Evolutionary conservation across 2,113 vertebrate genomes (phyloP), one percentile per base, ranked within the genome.

Genomic region (Myrmophylax atrothorax): DNA sequence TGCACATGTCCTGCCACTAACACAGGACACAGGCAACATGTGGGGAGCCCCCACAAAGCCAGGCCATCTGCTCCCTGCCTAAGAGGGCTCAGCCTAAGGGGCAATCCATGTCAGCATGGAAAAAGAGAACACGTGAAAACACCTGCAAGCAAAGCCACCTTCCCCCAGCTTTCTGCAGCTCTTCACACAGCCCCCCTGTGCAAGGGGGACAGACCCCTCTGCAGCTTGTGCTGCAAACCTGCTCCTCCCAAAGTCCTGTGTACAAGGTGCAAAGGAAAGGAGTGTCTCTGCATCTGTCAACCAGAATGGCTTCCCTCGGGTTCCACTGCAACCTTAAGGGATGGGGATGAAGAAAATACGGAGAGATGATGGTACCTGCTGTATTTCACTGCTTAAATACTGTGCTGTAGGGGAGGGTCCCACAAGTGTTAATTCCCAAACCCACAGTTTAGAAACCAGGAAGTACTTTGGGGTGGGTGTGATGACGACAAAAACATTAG

Each of bases 61-160:
- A 59, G 50, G 31, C 94, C 96, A 96, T 53, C 95, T 97, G 96
- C 84, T 94, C 37, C 33, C 49, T 12, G 77, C 50, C 59, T 68
- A 35, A 95, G 84, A 91, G 85, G 35, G 70, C 64, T 94, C 93
- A 90, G 82, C 29, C 1, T 44, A 63, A 50, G 66, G 26, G 25
- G 31, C 47, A 40, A 46, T 1, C 19, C 69, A 44, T n/a, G 12
- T 74, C 75, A 90, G 69, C 12, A 6, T 42, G 13, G 40, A 28
- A 44, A 25, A 44, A 75, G 68, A 18, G 35, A 37, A 37, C 0
- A 4, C 3, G 2, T 22, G 64, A 20, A 23, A 73, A 70, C 60
- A 70, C 19, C 42, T n/a, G 23, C 7, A 24, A 63, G 50, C 0
- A 0, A 76, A 68, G 53, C 11, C 12, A 12, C 81, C 14, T 33